A percentile compares a stretch with the other conserved stretches of the same genome.
phyloP scores from a whole-genome alignment of 2,888 invertebrate genomes.

The Anoplius nigerrimus region DNA sequence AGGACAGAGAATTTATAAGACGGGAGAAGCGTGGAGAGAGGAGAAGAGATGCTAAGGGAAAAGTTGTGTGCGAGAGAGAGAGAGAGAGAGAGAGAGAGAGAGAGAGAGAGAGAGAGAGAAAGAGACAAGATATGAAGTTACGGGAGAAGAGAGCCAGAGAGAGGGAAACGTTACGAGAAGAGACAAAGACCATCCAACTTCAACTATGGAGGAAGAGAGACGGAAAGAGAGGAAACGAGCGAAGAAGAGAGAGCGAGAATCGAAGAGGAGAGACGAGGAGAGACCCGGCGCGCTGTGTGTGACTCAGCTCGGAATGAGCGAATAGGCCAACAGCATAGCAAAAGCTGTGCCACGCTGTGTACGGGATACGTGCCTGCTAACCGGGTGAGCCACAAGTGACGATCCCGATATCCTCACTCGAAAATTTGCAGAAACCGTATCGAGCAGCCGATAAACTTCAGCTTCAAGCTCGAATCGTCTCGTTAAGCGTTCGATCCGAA shows the following conservation, averaged over 20 bases:
- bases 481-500: neutral
- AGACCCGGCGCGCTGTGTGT: conserved; percentile 53
- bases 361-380: conserved; percentile 40
- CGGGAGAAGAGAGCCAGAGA: conserved; percentile 7
- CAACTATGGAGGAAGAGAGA: conserved; percentile 17
- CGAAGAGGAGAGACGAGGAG: conserved; percentile 41
- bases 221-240: neutral
- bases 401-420: conserved; percentile 3
- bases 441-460: neutral
- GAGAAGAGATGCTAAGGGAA: conserved; percentile 39
- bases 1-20: too few relatives aligned
- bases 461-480: neutral
- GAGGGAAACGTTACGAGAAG: conserved; percentile 16
- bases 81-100: conserved; percentile 29
- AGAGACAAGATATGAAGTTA: too few relatives aligned
- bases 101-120: too few relatives aligned
- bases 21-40: too few relatives aligned
- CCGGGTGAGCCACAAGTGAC: conserved; percentile 52
- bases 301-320: conserved; percentile 67
- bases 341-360: conserved; percentile 51
- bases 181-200: too few relatives aligned
- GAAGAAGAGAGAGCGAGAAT: conserved; percentile 31
- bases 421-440: neutral
- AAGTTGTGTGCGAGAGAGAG: conserved; percentile 13
- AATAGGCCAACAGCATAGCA: conserved; percentile 62